phyloP scores from a whole-genome alignment of 2,113 vertebrate genomes.

The Muntiacus muntjak region DNA sequence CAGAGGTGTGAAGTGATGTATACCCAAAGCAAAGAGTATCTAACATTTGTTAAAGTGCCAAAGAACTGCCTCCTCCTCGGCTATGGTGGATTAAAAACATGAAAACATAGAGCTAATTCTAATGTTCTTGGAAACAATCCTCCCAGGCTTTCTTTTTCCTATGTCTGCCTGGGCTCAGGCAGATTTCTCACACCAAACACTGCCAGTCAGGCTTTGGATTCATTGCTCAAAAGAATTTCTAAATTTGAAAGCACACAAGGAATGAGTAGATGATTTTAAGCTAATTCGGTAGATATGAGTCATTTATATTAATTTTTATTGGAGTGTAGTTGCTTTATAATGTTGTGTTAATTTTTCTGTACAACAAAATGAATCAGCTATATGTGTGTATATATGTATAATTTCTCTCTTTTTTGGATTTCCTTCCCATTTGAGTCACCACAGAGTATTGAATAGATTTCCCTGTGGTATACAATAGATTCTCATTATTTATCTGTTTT shows the following conservation, averaged over 20 bases:
- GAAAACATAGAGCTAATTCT: not conserved
- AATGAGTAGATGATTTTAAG: not conserved
- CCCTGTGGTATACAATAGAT: not conserved
- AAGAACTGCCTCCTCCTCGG: not conserved
- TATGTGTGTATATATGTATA: not conserved
- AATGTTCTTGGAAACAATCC: not conserved
- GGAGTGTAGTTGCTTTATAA: not conserved
- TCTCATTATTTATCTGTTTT: not conserved
- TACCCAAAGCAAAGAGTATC: conserved; percentile 36
- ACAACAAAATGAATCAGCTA: not conserved
- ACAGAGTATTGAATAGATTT: not conserved
- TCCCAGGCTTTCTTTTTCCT: not conserved
- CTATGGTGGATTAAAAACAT: not conserved
- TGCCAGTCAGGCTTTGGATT: not conserved
- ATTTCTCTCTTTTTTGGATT: not conserved
- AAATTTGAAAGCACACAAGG: not conserved
- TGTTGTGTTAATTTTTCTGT: not conserved
- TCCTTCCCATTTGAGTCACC: not conserved
- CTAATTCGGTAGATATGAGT: not conserved
- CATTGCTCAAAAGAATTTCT: not conserved
- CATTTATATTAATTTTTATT: not conserved
- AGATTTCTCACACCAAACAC: not conserved
- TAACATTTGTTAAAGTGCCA: conserved; percentile 1
- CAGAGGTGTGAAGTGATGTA: not conserved
- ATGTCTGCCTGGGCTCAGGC: not conserved